These are phyloP conservation scores for Protula sp. DNA, from an alignment of 2,888 invertebrate genomes.

Conservation along the genomic window DNA sequence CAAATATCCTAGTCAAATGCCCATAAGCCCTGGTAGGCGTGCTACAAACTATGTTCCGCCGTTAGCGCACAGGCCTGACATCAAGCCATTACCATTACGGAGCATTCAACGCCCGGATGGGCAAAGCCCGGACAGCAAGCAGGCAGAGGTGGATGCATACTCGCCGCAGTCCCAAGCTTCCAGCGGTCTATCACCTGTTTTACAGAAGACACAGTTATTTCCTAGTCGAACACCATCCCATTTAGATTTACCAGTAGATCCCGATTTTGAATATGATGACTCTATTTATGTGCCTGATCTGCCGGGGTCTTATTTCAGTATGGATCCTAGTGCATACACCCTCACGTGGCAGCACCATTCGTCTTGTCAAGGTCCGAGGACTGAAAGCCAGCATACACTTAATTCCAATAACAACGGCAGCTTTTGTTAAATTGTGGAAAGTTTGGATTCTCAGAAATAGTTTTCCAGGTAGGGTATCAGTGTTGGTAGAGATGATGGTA, in stretches of 20 bases:
- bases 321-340: constrained; percentile 29
- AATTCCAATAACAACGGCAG: too few relatives aligned
- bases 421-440: too few relatives aligned
- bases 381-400: too few relatives aligned
- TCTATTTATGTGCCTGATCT: constrained; percentile 23
- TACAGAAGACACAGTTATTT: constrained; percentile 15
- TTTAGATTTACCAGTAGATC: constrained; percentile 5
- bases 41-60: neutral
- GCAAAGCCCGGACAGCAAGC: constrained; percentile 16
- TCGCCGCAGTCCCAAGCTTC: constrained; percentile 10
- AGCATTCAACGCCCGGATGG: constrained; percentile 20
- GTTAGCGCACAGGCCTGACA: constrained; percentile 1
- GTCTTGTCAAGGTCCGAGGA: too few relatives aligned
- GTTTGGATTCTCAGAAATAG: too few relatives aligned
- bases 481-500: too few relatives aligned
- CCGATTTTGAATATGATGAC: constrained; percentile 28
- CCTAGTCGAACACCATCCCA: constrained; percentile 17
- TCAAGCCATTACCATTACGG: constrained; percentile 19
- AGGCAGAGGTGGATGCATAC: constrained; percentile 11
- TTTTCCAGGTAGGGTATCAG: too few relatives aligned
- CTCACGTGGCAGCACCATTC: constrained; percentile 25
- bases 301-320: constrained; percentile 26
- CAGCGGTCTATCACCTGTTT: constrained; percentile 14
- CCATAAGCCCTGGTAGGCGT: neutral
- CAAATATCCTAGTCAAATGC: neutral